Percentiles rank a stretch among this genome's conserved stretches.
Conservation (phyloP, 2,113 vertebrate genomes). For the Archilochus colubris region DNA sequence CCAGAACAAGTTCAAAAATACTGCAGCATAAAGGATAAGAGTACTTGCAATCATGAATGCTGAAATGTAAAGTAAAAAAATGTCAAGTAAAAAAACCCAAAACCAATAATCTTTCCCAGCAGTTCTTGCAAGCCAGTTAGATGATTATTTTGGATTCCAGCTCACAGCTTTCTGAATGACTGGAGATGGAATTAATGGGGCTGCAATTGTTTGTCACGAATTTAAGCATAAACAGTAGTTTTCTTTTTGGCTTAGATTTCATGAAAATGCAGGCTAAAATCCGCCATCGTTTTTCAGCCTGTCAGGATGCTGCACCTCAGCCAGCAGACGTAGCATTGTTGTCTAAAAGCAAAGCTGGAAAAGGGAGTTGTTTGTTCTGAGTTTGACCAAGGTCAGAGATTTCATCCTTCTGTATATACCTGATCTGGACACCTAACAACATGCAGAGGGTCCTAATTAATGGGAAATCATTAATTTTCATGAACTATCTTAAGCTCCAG, state of each 20-base stretch:
- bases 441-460: neutral
- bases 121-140: neutral
- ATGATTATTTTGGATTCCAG: neutral
- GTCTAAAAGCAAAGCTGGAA: conserved; percentile 1
- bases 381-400: conserved; percentile 33
- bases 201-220: neutral
- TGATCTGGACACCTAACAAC: neutral
- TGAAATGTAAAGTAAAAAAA: neutral
- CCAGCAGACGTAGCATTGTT: neutral
- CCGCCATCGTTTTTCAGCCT: neutral
- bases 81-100: too few relatives aligned
- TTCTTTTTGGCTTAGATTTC: neutral
- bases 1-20: neutral
- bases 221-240: neutral
- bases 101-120: neutral
- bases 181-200: conserved; percentile 10
- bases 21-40: neutral
- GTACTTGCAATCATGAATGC: neutral
- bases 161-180: neutral
- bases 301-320: neutral
- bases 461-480: neutral
- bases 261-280: neutral
- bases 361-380: neutral
- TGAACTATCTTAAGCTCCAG: neutral
- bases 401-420: neutral